These are phyloP conservation scores for Umimayanthus kanabou DNA, from an alignment of 92 coral and sea anemone genomes.

Conservation along the genomic window DNA sequence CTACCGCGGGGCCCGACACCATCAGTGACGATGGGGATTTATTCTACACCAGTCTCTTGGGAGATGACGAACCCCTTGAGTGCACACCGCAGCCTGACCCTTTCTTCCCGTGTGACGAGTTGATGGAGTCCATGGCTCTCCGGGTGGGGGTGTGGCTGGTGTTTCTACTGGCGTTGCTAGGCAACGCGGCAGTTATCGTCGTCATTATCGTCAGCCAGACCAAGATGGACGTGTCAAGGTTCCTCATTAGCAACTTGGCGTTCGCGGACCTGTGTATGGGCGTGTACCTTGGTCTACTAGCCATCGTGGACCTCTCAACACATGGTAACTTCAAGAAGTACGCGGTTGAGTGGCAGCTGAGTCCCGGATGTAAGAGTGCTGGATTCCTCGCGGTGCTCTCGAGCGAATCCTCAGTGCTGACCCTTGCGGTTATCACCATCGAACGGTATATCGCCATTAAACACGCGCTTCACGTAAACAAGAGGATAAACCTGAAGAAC, in stretches of 20 bases:
- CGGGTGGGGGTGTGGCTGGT: conserved; percentile 98
- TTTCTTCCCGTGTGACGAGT: conserved; percentile 95
- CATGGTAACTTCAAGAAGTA: conserved; percentile 76
- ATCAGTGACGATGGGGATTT: background rate
- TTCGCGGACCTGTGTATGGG: conserved; percentile 98
- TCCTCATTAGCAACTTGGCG: conserved; percentile 87
- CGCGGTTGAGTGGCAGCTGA: conserved; percentile 93
- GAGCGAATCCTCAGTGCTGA: conserved; percentile 89
- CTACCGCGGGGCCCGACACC: background rate
- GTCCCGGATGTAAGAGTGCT: conserved; percentile 85
- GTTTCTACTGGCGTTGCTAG: conserved; percentile 86
- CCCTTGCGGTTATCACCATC: conserved; percentile 86
- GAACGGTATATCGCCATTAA: conserved; percentile 96
- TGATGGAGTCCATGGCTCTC: conserved; percentile 90
- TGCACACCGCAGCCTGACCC: conserved; percentile 96
- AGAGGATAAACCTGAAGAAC: conserved; percentile 75
- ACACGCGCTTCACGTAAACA: conserved; percentile 88
- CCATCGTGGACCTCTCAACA: conserved; percentile 90
- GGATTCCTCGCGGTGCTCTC: conserved; percentile 94
- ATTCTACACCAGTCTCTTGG: background rate
- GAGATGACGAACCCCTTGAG: conserved; percentile 31
- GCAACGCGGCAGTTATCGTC: conserved; percentile 86
- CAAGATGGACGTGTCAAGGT: conserved; percentile 89
- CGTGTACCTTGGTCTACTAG: conserved; percentile 88
- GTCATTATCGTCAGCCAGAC: conserved; percentile 84